These are phyloP conservation scores for Stichopus chloronotus DNA, from an alignment of 35 echinoderm and acorn worm genomes.

Conservation along the genomic window DNA sequence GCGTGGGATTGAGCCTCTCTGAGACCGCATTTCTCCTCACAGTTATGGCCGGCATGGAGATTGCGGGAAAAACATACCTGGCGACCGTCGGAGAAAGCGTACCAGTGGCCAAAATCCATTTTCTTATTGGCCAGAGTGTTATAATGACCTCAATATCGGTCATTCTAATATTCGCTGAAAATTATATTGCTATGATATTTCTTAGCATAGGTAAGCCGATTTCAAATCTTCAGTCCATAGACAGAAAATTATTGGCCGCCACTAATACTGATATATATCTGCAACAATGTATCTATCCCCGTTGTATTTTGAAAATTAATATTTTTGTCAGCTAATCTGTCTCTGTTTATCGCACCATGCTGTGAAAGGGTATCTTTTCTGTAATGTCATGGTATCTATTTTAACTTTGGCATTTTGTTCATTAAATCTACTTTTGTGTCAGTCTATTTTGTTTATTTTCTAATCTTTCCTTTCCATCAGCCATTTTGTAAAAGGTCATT, in stretches of 20 bases:
- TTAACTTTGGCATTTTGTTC: no score
- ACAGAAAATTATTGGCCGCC: neutral
- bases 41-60: slow-evolving; percentile 42
- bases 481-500: no score
- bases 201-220: slow-evolving; percentile 54
- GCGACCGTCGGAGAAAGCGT: slow-evolving; percentile 45
- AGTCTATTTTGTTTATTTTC: no score
- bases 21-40: slow-evolving; percentile 45
- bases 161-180: slow-evolving; percentile 53
- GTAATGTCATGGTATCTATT: no score
- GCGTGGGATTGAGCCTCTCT: slow-evolving; percentile 34
- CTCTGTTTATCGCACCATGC: no score
- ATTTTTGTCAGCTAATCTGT: no score
- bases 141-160: slow-evolving; percentile 47
- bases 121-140: slow-evolving; percentile 53
- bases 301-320: neutral
- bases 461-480: no score
- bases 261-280: neutral
- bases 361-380: no score
- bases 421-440: no score
- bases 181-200: slow-evolving; percentile 59
- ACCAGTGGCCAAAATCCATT: slow-evolving; percentile 61
- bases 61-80: slow-evolving; percentile 39
- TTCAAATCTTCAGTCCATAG: slow-evolving; percentile 7
- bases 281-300: no score